Conservation (phyloP, 2,888 invertebrate genomes). For the Reticulitermes lucifugus region DNA sequence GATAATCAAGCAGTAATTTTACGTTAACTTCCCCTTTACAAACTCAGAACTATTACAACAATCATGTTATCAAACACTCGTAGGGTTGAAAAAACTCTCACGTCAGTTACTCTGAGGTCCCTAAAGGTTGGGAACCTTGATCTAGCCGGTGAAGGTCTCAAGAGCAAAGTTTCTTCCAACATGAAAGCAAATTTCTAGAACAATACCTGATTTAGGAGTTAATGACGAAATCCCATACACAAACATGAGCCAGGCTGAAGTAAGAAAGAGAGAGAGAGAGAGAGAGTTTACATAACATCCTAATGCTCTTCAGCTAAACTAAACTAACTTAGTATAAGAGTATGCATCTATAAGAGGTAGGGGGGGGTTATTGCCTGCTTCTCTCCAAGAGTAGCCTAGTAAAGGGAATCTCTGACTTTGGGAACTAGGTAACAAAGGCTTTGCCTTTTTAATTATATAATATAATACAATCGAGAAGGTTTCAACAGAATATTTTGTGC, state of each 20-base stretch:
- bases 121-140: not conserved
- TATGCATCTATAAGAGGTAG: not conserved
- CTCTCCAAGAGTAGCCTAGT: not conserved
- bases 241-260: not conserved
- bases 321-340: not conserved
- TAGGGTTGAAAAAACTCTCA: no score
- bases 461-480: not conserved
- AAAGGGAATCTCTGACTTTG: not conserved
- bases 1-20: no score
- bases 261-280: not conserved
- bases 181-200: slow-evolving; percentile 12
- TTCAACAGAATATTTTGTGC: no score
- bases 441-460: not conserved
- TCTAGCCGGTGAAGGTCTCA: not conserved
- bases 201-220: slow-evolving; percentile 16
- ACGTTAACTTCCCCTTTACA: no score
- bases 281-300: not conserved
- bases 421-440: not conserved
- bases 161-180: slow-evolving; percentile 2
- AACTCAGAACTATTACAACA: no score
- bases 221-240: not conserved
- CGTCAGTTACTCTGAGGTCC: not conserved
- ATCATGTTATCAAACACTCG: no score
- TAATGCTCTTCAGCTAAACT: not conserved
- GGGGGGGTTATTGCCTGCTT: not conserved